A percentile compares a stretch with the other conserved stretches of the same genome.
These are phyloP conservation scores for Boloria euphrosyne DNA, from an alignment of 2,888 invertebrate species.

Conservation along the genomic window DNA sequence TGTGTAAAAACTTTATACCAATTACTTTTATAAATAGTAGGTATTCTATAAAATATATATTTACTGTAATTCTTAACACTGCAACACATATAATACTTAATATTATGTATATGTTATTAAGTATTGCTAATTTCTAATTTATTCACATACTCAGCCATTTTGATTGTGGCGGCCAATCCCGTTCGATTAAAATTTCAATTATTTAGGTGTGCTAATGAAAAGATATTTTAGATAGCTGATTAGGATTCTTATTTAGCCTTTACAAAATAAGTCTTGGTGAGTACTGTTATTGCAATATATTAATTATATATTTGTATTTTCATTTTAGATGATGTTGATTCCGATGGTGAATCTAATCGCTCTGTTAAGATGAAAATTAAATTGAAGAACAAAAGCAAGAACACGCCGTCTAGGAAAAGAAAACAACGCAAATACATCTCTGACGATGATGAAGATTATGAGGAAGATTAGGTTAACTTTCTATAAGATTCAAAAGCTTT, in stretches of 20 bases:
- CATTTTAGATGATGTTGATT: conserved; percentile 78
- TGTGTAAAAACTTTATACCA: conserved; percentile 34
- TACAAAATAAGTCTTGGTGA: neutral
- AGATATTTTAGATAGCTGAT: no score
- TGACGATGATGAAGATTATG: conserved; percentile 85
- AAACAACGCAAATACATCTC: conserved; percentile 85
- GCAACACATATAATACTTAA: no score
- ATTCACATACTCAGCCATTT: no score
- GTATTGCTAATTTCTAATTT: no score
- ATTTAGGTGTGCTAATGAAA: no score
- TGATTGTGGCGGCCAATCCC: no score
- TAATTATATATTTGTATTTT: neutral
- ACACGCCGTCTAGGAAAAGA: conserved; percentile 80
- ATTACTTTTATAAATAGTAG: no score
- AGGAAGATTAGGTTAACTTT: conserved; percentile 71
- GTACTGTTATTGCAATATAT: neutral
- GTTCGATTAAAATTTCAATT: no score
- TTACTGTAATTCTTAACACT: no score
- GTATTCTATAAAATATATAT: no score
- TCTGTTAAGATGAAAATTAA: conserved; percentile 89
- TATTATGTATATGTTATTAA: no score
- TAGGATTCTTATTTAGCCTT: no score
- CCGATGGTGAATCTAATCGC: conserved; percentile 83
- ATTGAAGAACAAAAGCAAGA: conserved; percentile 80
- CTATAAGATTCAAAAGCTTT: neutral